A percentile compares a stretch with the other conserved stretches of the same genome.
Evolutionary conservation across 1,140 invertebrate species (phyloP).

Genomic region (Drosophila chauvacae): DNA sequence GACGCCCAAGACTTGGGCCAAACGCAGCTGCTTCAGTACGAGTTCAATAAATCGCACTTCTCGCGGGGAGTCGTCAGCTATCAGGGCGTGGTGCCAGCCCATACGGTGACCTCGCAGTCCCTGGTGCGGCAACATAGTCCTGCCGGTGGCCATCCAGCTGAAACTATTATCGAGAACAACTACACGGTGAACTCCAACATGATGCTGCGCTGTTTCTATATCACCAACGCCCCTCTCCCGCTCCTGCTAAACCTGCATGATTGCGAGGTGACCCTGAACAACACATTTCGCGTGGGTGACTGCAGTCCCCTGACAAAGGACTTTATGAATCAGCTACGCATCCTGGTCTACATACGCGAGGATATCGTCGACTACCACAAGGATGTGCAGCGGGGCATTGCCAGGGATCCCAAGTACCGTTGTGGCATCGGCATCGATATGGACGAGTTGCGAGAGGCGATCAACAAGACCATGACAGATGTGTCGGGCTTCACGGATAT

Average conservation of each 20-base stretch:
- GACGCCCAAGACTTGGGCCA: slow-evolving; percentile 60
- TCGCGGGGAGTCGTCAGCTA: slow-evolving; percentile 68
- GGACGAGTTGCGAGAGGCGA: slow-evolving; percentile 69
- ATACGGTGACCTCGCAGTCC: slow-evolving; percentile 58
- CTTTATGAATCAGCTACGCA: slow-evolving; percentile 74
- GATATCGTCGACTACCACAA: slow-evolving; percentile 68
- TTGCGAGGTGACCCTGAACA: slow-evolving; percentile 65
- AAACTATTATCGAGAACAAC: slow-evolving; percentile 73
- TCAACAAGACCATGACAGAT: slow-evolving; percentile 75
- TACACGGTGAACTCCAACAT: slow-evolving; percentile 74
- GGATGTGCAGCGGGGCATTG: slow-evolving; percentile 33
- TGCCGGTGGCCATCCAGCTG: slow-evolving; percentile 13
- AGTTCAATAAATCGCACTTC: slow-evolving; percentile 56
- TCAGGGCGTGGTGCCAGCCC: slow-evolving; percentile 53
- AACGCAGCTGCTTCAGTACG: slow-evolving; percentile 68
- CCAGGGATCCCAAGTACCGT: slow-evolving; percentile 60
- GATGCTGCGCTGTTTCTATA: slow-evolving; percentile 59
- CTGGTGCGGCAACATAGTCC: slow-evolving; percentile 46
- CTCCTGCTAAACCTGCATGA: slow-evolving; percentile 59
- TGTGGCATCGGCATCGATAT: slow-evolving; percentile 75
- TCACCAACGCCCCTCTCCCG: slow-evolving; percentile 43
- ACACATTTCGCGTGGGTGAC: slow-evolving; percentile 66
- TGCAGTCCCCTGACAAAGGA: slow-evolving; percentile 63
- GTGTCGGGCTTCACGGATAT: slow-evolving; percentile 56
- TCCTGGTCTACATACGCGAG: slow-evolving; percentile 72